Conservation (phyloP, 2,888 invertebrate genomes). For the Lydus trimaculatus region DNA sequence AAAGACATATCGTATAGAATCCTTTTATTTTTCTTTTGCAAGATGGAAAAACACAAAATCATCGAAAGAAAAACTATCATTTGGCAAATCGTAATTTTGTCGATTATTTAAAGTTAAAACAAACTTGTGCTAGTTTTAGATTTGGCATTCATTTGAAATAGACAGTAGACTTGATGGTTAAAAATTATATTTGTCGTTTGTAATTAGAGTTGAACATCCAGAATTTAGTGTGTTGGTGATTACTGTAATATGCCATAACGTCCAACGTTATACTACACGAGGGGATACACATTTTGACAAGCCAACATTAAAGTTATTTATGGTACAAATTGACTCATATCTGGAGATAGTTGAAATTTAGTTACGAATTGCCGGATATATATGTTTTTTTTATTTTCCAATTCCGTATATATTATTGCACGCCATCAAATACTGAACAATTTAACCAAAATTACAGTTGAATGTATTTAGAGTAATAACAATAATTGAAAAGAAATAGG, state of each 20-base stretch:
- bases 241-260: background rate
- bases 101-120: no score
- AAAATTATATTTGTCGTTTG: background rate
- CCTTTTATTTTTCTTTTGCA: background rate
- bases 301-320: background rate
- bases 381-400: background rate
- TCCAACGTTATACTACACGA: background rate
- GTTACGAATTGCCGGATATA: background rate
- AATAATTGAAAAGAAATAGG: background rate
- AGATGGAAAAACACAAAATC: no score
- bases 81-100: no score
- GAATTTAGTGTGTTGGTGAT: background rate
- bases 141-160: no score
- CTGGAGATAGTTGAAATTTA: background rate
- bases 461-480: background rate
- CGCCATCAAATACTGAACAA: background rate
- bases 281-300: background rate
- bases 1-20: background rate
- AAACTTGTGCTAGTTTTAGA: no score
- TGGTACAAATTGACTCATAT: background rate
- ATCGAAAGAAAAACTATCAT: no score
- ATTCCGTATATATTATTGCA: background rate
- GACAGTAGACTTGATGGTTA: background rate
- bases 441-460: background rate
- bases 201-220: background rate